Percentiles rank a stretch among this genome's conserved stretches.
Evolutionary conservation across 2,888 invertebrate genomes (phyloP).

Genomic region (Mythimna loreyi): DNA sequence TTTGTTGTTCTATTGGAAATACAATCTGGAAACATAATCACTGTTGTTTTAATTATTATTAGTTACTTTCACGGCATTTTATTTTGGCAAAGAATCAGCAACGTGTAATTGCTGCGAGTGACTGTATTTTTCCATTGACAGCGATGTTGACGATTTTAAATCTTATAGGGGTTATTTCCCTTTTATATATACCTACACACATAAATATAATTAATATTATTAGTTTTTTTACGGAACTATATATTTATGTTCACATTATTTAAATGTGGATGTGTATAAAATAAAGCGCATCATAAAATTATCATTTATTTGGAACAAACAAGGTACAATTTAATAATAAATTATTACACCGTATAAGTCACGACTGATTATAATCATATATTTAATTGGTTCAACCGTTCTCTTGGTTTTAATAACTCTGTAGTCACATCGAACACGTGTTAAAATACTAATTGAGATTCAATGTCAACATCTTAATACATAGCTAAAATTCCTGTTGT

Average conservation of each 20-base stretch:
- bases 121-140: neutral
- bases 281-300: constrained; percentile 22
- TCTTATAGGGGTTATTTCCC: no score
- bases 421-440: constrained; percentile 7
- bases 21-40: constrained; percentile 83
- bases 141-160: neutral
- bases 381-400: constrained; percentile 36
- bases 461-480: constrained; percentile 30
- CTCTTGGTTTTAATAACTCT: neutral
- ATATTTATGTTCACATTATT: neutral
- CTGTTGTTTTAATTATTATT: constrained; percentile 73
- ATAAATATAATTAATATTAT: neutral
- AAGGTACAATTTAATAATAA: constrained; percentile 56
- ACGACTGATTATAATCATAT: constrained; percentile 43
- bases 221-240: neutral
- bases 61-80: neutral
- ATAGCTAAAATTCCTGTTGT: constrained; percentile 22
- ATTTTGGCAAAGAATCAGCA: neutral
- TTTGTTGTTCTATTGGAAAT: constrained; percentile 89
- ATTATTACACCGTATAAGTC: constrained; percentile 53
- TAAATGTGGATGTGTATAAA: neutral
- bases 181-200: no score
- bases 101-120: neutral
- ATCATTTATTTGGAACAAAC: constrained; percentile 63
- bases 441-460: constrained; percentile 36